These are phyloP conservation scores for Ectropis grisescens DNA, from an alignment of 1,140 invertebrate genomes.

Conservation along the genomic window DNA sequence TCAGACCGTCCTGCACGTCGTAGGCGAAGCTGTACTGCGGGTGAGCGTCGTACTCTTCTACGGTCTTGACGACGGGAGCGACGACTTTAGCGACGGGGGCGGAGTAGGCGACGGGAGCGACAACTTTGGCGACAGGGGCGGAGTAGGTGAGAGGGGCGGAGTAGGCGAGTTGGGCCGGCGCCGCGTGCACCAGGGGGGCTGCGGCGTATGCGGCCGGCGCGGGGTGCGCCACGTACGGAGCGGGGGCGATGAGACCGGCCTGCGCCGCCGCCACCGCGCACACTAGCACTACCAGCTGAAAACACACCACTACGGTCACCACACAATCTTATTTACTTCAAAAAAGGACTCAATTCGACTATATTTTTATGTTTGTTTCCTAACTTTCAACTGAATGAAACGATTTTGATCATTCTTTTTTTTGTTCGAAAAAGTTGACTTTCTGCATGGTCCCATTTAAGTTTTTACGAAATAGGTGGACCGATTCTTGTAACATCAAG, in stretches of 20 bases:
- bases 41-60: constrained; percentile 58
- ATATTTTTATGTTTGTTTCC: constrained; percentile 1
- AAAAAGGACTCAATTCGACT: no score
- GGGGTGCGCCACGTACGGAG: constrained; percentile 33
- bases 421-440: no score
- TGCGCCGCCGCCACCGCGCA: constrained; percentile 34
- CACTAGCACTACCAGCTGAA: constrained; percentile 39
- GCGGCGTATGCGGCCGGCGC: constrained; percentile 29
- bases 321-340: no score
- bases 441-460: no score
- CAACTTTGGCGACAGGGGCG: constrained; percentile 14
- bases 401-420: neutral
- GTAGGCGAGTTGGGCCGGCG: constrained; percentile 18
- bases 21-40: constrained; percentile 76
- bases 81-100: constrained; percentile 25
- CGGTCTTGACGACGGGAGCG: constrained; percentile 20
- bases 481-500: no score
- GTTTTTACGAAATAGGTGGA: no score
- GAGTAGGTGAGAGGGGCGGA: constrained; percentile 15
- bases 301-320: constrained; percentile 10
- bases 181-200: constrained; percentile 37
- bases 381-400: no score
- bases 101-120: constrained; percentile 20
- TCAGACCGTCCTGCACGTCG: constrained; percentile 75
- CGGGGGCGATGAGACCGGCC: constrained; percentile 29